Conservation (phyloP, 1,140 invertebrate species). For the Gyrodactylus bullatarudis region DNA sequence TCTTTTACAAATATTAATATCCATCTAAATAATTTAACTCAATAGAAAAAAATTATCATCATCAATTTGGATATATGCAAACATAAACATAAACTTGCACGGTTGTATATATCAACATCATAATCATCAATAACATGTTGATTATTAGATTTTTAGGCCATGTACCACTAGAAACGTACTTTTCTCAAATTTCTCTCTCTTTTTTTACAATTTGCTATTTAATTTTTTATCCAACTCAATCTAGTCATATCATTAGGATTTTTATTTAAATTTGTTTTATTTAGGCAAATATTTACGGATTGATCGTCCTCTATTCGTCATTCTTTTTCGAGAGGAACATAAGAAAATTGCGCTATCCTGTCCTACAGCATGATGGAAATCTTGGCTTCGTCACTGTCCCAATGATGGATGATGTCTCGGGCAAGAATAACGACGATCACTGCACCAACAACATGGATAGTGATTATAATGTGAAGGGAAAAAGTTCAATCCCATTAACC, state of each 20-base stretch:
- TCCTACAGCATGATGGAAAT: not conserved
- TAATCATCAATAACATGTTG: too few species aligned
- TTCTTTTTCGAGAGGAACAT: conserved; percentile 5
- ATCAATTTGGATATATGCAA: too few species aligned
- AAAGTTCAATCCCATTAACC: not conserved
- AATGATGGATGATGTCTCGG: not conserved
- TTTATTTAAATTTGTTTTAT: not conserved
- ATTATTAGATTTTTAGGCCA: too few species aligned
- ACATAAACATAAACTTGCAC: too few species aligned
- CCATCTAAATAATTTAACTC: too few species aligned
- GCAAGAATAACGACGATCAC: not conserved
- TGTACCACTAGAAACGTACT: too few species aligned
- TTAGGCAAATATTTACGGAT: conserved; percentile 5
- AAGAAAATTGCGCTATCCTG: conserved; percentile 5
- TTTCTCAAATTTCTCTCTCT: too few species aligned
- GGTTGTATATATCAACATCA: too few species aligned
- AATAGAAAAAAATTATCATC: too few species aligned
- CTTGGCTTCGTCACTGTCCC: not conserved
- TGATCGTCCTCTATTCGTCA: conserved; percentile 3
- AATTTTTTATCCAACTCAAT: too few species aligned
- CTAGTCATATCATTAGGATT: not conserved
- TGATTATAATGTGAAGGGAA: not conserved
- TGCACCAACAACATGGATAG: not conserved
- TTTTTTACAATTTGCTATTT: too few species aligned
- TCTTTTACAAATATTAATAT: too few species aligned